phyloP scores from a whole-genome alignment of 2,797 vertebrate genomes.

The Tachyglossus aculeatus region DNA sequence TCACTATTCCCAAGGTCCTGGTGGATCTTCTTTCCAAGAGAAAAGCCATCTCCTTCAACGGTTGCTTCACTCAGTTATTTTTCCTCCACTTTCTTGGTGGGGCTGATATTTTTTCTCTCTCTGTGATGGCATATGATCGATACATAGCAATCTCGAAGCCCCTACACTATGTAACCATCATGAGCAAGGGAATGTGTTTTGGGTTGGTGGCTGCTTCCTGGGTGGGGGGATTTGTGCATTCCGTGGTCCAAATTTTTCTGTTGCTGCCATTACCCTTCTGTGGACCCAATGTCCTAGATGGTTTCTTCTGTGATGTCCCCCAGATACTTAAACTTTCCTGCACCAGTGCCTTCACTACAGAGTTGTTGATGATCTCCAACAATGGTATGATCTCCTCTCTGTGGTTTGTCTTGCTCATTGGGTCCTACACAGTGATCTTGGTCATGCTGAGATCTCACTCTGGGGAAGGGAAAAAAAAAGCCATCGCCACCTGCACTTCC shows the following conservation, averaged over 20 bases:
- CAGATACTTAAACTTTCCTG: slow-evolving; percentile 31
- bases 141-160: slow-evolving; percentile 35
- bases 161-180: slow-evolving; percentile 41
- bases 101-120: slow-evolving; percentile 39
- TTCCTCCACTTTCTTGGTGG: slow-evolving; percentile 49
- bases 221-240: slow-evolving; percentile 23
- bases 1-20: slow-evolving; percentile 47
- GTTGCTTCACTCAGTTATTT: slow-evolving; percentile 53
- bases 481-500: slow-evolving; percentile 36
- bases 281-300: slow-evolving; percentile 24
- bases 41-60: slow-evolving; percentile 44
- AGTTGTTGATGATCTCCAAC: slow-evolving; percentile 38
- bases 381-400: slow-evolving; percentile 20
- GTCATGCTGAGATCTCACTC: not conserved
- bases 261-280: slow-evolving; percentile 40
- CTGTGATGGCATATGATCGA: slow-evolving; percentile 23
- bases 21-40: slow-evolving; percentile 13
- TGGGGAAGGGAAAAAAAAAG: slow-evolving; percentile 20
- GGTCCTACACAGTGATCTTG: slow-evolving; percentile 28
- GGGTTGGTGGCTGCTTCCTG: not conserved
- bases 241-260: too few species aligned
- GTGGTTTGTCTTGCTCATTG: slow-evolving; percentile 16
- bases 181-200: not conserved
- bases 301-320: slow-evolving; percentile 28
- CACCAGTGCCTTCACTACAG: not conserved